These are phyloP conservation scores for Phaethornis superciliosus DNA, from an alignment of 2,113 vertebrate genomes.

Conservation along the genomic window DNA sequence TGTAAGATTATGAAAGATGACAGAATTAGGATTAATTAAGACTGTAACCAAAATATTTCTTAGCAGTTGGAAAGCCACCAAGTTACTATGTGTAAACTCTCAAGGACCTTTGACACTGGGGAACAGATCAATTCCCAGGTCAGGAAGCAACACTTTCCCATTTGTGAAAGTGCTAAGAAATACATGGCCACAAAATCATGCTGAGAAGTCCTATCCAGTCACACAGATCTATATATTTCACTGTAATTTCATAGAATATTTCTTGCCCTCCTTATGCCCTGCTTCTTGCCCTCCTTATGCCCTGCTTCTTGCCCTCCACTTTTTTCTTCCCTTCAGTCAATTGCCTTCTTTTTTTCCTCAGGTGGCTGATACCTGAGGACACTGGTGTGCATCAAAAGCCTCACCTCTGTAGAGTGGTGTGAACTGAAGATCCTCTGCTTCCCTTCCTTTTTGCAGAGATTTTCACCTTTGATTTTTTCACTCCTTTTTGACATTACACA, in stretches of 20 bases:
- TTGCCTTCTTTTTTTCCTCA: neutral
- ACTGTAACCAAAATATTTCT: neutral
- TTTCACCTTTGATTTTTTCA: neutral
- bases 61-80: neutral
- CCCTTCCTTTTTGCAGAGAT: neutral
- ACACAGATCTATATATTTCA: neutral
- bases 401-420: neutral
- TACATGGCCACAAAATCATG: neutral
- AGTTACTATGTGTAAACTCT: neutral
- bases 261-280: neutral
- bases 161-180: slow-evolving; percentile 1
- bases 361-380: neutral
- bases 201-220: neutral
- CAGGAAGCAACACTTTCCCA: neutral
- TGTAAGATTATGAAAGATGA: neutral
- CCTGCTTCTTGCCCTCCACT: too few relatives aligned
- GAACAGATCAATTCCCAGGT: neutral
- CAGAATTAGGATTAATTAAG: neutral
- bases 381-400: neutral
- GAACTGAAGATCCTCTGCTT: neutral
- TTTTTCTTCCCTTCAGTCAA: neutral
- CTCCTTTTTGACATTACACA: neutral
- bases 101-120: neutral
- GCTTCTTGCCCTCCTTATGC: neutral
- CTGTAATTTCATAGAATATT: neutral